Conservation (phyloP, 2,113 vertebrate genomes). For the Boleophthalmus pectinirostris region DNA sequence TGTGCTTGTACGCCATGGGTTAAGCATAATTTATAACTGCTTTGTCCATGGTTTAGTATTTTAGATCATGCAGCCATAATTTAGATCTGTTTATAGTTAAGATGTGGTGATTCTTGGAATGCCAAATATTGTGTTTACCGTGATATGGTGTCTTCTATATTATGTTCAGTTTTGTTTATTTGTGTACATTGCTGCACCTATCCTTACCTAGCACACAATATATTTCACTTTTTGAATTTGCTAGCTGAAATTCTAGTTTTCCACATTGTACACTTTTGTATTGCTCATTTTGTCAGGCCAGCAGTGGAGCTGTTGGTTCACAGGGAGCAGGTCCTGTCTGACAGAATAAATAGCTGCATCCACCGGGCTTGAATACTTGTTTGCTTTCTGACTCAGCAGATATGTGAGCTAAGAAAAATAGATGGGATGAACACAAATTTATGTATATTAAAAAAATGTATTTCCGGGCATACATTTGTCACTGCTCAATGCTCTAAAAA, state of each 20-base stretch:
- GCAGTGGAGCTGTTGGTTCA: neutral
- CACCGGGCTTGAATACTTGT: neutral
- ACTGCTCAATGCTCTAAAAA: constrained; percentile 1
- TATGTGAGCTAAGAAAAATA: constrained; percentile 19
- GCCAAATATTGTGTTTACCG: too few relatives aligned
- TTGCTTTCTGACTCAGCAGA: constrained; percentile 32
- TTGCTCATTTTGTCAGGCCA: neutral
- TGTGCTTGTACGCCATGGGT: too few relatives aligned
- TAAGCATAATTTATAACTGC: too few relatives aligned
- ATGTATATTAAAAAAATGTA: neutral
- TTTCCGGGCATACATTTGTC: constrained; percentile 13
- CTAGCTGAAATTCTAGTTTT: neutral
- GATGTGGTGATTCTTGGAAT: too few relatives aligned
- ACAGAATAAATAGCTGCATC: constrained; percentile 2
- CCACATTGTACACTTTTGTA: neutral
- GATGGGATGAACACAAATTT: neutral
- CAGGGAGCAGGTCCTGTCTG: neutral
- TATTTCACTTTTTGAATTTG: neutral
- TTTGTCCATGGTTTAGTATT: too few relatives aligned
- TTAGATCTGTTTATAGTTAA: too few relatives aligned
- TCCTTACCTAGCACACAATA: neutral
- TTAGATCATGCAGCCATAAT: too few relatives aligned
- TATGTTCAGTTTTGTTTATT: neutral
- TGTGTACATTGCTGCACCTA: neutral
- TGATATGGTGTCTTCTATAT: neutral